Base-by-base conservation (phyloP, 2,888 invertebrate species). In the Cactoblastis cactorum region DNA sequence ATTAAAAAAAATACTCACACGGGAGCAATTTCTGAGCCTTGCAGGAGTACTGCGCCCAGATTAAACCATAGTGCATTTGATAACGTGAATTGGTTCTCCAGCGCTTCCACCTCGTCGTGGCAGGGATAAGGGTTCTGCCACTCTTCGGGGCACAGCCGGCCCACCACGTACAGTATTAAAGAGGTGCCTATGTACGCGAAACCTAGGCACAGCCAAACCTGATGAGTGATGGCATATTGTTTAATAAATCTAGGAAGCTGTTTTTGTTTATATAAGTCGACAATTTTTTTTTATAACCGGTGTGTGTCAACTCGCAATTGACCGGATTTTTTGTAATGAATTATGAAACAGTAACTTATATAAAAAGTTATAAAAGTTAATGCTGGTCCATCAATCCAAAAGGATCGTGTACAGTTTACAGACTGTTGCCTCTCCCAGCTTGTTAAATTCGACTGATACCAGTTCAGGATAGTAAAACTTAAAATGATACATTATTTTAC, bases 121-220 rank as follows among this genome's bases (percentile, higher is more conserved):
- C 96, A 96, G 0, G 96, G 95, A 88, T 94, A 94, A 0, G 97
- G 96, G 86, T 96, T 96, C 71, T 94, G 94, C 96, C 96, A 96
- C 87, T 98, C 97, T 60, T 93, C 93, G 3, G 97, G 96, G 60
- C 95, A 95, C 55, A 96, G 84, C 60, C 97, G 91, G 32, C 94
- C 97, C 74, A 96, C 91, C 43, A 96, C 87, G 81, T 95, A 97
- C 67, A 97, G 91, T 61, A 95, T 90, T 57, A 96, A 80, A 17
- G 96, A 96, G 12, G 97, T 95, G 48, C 94, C 91, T 49, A 96
- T 76, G 76, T 95, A 97, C 3, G 96, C 95, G n/a, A 94, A 91
- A 1, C 95, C 93, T 66, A 98, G 91, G 77, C 94, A 95, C 48
- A 95, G 73, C 97, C 97, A 97, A 24, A 97, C 96, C 87, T 87